Percentiles rank a stretch among this genome's conserved stretches.
Evolutionary conservation across 2,797 vertebrate genomes (phyloP).

Genomic region (Enteromius trimaculatus): DNA sequence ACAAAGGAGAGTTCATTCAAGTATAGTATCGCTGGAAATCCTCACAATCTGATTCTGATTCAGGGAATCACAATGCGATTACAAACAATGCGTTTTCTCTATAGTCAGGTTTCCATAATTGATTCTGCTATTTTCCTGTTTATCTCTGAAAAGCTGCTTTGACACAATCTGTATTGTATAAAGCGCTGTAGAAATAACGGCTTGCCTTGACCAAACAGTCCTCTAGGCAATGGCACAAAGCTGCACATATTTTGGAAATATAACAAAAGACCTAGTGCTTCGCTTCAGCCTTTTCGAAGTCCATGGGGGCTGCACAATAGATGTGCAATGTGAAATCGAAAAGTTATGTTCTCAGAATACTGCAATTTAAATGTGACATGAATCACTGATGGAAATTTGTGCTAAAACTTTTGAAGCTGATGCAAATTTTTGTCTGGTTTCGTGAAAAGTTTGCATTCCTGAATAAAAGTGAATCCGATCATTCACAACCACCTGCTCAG

Average conservation of each 20-base stretch:
- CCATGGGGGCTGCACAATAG: not conserved
- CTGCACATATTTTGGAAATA: slow-evolving; percentile 6
- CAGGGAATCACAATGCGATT: not conserved
- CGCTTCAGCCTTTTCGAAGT: not conserved
- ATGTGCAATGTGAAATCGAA: not conserved
- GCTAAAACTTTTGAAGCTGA: not conserved
- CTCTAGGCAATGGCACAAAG: not conserved
- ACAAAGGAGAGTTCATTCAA: not conserved
- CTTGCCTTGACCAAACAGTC: not conserved
- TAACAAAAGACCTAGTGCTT: not conserved
- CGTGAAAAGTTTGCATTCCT: slow-evolving; percentile 1
- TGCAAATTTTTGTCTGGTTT: slow-evolving; percentile 6
- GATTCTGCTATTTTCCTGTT: not conserved
- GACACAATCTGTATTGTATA: not conserved
- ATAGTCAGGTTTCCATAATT: not conserved
- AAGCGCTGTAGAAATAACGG: not conserved
- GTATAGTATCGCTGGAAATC: not conserved
- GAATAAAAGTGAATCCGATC: not conserved
- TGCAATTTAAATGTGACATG: slow-evolving; percentile 2
- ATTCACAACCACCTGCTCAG: not conserved
- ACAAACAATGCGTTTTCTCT: not conserved
- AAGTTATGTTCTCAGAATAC: not conserved
- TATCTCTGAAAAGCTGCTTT: not conserved
- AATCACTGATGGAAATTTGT: slow-evolving; percentile 9
- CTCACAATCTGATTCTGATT: not conserved